Conservation (phyloP, 2,113 vertebrate species). For the Taxidea taxus region DNA sequence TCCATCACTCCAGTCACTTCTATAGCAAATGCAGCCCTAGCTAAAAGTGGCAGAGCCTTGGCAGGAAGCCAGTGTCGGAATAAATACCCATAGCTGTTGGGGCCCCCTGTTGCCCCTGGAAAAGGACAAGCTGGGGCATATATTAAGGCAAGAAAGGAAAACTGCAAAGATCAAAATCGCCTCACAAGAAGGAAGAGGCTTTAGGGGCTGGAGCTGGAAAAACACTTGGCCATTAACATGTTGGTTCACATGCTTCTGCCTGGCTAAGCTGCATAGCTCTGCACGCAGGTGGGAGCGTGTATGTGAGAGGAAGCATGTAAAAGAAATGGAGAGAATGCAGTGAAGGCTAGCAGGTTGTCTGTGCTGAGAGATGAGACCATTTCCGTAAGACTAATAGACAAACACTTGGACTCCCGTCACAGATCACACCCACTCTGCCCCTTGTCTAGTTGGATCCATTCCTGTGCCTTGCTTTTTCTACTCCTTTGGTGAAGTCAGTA, state of each 20-base stretch:
- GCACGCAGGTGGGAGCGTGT: background rate
- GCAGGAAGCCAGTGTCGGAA: slow-evolving; percentile 11
- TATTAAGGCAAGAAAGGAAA: background rate
- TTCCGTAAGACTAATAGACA: background rate
- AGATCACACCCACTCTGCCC: background rate
- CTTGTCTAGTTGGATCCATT: fast-evolving
- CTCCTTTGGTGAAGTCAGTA: background rate
- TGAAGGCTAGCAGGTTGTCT: background rate
- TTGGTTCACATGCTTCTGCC: background rate
- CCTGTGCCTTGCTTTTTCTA: fast-evolving
- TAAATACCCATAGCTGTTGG: background rate
- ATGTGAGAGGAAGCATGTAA: background rate
- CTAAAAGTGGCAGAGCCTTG: background rate
- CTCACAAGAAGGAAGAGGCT: background rate
- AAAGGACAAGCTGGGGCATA: slow-evolving; percentile 9
- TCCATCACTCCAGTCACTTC: background rate
- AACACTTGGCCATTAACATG: background rate
- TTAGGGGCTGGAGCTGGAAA: background rate
- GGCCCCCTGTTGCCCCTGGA: background rate
- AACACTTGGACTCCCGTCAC: background rate
- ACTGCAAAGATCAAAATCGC: background rate
- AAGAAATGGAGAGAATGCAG: background rate
- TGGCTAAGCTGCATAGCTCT: background rate
- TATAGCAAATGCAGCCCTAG: background rate
- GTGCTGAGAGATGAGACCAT: background rate